Conservation (phyloP, 2,113 vertebrate genomes). For the Onychostruthus taczanowskii region DNA sequence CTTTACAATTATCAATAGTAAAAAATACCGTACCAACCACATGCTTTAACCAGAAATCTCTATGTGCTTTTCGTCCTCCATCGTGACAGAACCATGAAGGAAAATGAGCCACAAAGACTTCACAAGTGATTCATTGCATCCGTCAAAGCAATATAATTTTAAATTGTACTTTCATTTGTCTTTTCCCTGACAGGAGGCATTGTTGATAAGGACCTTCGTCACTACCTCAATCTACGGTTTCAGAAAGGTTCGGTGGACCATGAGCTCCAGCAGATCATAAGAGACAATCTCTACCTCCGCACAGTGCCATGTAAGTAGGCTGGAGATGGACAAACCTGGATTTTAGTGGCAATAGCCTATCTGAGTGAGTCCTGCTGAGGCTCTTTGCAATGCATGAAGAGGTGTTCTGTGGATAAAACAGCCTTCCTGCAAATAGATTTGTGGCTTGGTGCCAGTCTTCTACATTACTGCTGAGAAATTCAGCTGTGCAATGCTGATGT, state of each 20-base stretch:
- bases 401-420: background rate
- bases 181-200: slow-evolving; percentile 85
- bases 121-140: background rate
- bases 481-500: background rate
- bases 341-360: background rate
- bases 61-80: background rate
- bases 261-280: slow-evolving; percentile 98
- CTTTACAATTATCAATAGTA: background rate
- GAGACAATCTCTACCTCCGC: slow-evolving; percentile 99
- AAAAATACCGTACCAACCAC: background rate
- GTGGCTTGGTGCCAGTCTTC: background rate
- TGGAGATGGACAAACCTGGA: background rate
- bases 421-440: background rate
- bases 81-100: background rate
- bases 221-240: slow-evolving; percentile 98
- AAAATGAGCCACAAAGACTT: background rate
- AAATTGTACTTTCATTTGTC: background rate
- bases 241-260: slow-evolving; percentile 98
- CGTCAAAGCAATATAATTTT: background rate
- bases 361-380: background rate
- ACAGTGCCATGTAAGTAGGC: slow-evolving; percentile 94
- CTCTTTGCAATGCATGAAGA: background rate
- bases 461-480: background rate
- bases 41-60: background rate
- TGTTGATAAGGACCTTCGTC: slow-evolving; percentile 97